Evolutionary conservation across 2,113 vertebrate species (phyloP), one percentile per base, ranked within the genome.

Genomic region (Recurvirostra avosetta): DNA sequence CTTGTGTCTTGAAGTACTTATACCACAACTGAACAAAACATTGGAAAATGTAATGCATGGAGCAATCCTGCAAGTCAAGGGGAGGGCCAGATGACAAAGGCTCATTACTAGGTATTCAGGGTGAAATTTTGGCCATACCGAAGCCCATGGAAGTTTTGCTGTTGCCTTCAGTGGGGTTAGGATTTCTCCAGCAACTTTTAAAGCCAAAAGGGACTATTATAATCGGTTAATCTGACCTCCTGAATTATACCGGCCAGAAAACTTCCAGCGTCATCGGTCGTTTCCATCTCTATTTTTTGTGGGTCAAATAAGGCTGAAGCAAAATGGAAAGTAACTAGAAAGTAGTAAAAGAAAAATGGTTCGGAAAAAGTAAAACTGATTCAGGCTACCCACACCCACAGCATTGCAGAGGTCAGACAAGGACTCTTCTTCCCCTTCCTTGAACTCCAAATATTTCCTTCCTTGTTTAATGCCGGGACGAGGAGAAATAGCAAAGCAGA

Each of bases 311-410:
- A 97, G 94, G 95, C 81, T 92, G 92, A 81, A 95, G 89, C 45
- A 86, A 94, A 96, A 86, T 34, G 86, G 83, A 97, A 96, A 96
- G 92, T 86, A 95, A 97, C 97, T 96, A 94, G 96, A 96, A 95
- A 97, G 96, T 97, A 96, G 95, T 92, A 94, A 94, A 93, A 95
- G 80, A 84, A 89, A 94, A 96, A 92, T 0, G 1, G 30, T 89
- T 96, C 0, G 80, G 95, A 97, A 97, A 96, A 96, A 94, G 49
- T 73, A 85, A 92, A 90, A 84, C 70, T 9, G 32, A 92, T 89
- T 96, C 92, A 89, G 84, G 71, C 88, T 87, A 76, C 87, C 94
- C 94, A 96, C 92, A 94, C 91, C 94, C 95, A 95, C 88, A 86
- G 82, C 67, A 22, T 93, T 88, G 49, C 88, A 94, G 73, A 93